Percentiles rank a stretch among this genome's conserved stretches.
These are phyloP conservation scores for Galerucella calmariensis DNA, from an alignment of 2,888 invertebrate genomes.

Conservation along the genomic window DNA sequence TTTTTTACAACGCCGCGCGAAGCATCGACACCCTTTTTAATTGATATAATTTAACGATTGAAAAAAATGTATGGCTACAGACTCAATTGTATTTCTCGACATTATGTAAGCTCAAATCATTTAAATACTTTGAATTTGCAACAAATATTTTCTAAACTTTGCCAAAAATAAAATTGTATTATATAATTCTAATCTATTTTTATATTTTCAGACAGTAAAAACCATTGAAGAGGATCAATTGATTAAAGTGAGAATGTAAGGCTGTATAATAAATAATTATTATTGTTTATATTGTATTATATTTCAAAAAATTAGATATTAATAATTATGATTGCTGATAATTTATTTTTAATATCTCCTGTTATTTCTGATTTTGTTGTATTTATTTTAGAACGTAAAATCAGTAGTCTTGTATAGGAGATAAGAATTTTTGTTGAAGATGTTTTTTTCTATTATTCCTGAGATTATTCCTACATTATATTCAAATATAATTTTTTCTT, in stretches of 20 bases:
- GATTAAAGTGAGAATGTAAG: conserved; percentile 60
- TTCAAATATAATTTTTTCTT: conserved; percentile 15
- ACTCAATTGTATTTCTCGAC: no score
- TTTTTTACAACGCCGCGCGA: no score
- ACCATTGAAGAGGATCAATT: conserved; percentile 52
- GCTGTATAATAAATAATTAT: conserved; percentile 60
- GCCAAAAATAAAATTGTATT: background rate
- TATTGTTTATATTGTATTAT: conserved; percentile 64
- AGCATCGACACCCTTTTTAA: no score
- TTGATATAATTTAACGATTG: no score
- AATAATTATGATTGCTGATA: conserved; percentile 53
- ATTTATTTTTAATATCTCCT: conserved; percentile 54
- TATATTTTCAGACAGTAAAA: conserved; percentile 55
- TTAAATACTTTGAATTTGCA: background rate
- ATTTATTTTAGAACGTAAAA: conserved; percentile 50
- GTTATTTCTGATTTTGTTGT: conserved; percentile 53
- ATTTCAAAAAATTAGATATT: conserved; percentile 53
- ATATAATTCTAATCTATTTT: background rate
- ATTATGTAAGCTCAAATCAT: no score
- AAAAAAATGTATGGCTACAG: no score
- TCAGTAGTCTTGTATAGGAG: conserved; percentile 47
- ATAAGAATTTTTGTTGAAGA: conserved; percentile 17
- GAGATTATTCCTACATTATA: conserved; percentile 22
- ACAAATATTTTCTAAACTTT: background rate
- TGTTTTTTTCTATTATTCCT: conserved; percentile 17